Conservation (phyloP, 1,140 invertebrate species). For the Drosophila serrata region DNA sequence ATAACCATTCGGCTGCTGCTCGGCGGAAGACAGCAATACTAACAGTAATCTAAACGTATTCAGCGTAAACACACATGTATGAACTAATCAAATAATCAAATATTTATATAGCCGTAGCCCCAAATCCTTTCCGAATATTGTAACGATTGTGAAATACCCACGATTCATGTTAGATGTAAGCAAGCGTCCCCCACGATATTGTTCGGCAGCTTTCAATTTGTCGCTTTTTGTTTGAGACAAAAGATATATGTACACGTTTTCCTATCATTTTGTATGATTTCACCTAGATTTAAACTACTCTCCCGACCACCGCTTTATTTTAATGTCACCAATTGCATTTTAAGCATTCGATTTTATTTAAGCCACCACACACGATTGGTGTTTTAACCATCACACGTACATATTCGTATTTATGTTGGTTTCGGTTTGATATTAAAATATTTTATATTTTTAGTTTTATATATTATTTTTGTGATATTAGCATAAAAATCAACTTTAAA, state of each 20-base stretch:
- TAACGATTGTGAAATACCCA: conserved; percentile 54
- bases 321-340: conserved; percentile 53
- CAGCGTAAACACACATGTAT: conserved; percentile 55
- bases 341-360: conserved; percentile 42
- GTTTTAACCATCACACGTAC: conserved; percentile 45
- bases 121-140: conserved; percentile 30
- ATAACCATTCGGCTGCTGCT: conserved; percentile 74
- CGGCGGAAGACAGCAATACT: conserved; percentile 69
- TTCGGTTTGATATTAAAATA: conserved; percentile 70
- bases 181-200: conserved; percentile 21
- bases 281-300: conserved; percentile 38
- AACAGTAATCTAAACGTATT: conserved; percentile 70
- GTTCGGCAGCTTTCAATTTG: conserved; percentile 50
- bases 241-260: conserved; percentile 5
- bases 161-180: conserved; percentile 65
- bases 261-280: conserved; percentile 27
- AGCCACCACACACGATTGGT: conserved; percentile 40
- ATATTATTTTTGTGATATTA: conserved; percentile 84
- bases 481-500: conserved; percentile 71
- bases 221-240: conserved; percentile 53
- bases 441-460: conserved; percentile 72
- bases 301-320: conserved; percentile 50
- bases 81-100: conserved; percentile 75
- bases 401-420: conserved; percentile 52
- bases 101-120: conserved; percentile 75